These are phyloP conservation scores for Stomorhina lunata DNA, from an alignment of 2,888 invertebrate genomes.

Conservation along the genomic window DNA sequence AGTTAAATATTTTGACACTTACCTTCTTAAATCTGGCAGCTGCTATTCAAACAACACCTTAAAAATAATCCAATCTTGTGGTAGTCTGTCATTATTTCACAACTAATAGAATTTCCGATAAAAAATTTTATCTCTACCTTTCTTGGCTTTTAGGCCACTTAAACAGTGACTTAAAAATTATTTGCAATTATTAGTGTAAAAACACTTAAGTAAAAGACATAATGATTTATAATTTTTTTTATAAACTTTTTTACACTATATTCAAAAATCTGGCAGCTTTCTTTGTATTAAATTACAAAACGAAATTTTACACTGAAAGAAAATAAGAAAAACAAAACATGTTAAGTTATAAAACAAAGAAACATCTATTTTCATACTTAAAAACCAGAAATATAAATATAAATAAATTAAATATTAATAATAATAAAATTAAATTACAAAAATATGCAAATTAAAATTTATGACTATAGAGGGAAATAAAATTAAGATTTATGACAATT, in stretches of 20 bases:
- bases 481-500: slow-evolving; percentile 60
- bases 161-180: too few relatives aligned
- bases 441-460: slow-evolving; percentile 61
- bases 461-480: slow-evolving; percentile 55
- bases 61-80: slow-evolving; percentile 20
- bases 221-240: background rate
- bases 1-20: slow-evolving; percentile 30
- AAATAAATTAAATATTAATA: slow-evolving; percentile 44
- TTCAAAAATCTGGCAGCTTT: slow-evolving; percentile 41
- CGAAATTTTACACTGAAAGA: slow-evolving; percentile 55
- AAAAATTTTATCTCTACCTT: background rate
- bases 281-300: background rate
- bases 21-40: slow-evolving; percentile 39
- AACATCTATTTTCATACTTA: background rate
- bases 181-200: too few relatives aligned
- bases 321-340: background rate
- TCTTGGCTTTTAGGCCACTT: too few relatives aligned
- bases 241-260: background rate
- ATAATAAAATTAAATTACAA: slow-evolving; percentile 53
- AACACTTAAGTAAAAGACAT: background rate
- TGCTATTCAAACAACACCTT: slow-evolving; percentile 21
- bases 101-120: background rate
- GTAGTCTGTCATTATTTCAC: background rate
- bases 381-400: slow-evolving; percentile 11
- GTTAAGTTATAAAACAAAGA: background rate